Conservation (phyloP, 2,888 invertebrate genomes). For the Plutella xylostella region DNA sequence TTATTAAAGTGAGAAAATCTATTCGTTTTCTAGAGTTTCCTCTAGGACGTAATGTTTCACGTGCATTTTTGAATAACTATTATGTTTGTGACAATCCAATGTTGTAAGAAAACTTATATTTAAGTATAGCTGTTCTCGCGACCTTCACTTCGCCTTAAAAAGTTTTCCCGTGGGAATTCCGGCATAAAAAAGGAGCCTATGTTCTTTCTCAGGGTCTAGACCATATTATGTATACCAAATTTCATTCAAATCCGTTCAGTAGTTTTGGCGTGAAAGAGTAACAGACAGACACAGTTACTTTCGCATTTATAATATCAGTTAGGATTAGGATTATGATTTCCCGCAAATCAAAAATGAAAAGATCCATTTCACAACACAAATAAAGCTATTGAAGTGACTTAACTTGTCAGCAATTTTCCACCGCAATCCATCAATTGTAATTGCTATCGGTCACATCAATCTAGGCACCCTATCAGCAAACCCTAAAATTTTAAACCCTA, state of each 20-base stretch:
- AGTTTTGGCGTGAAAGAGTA: too few relatives aligned
- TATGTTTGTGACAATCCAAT: neutral
- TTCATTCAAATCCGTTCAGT: too few relatives aligned
- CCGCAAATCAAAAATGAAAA: too few relatives aligned
- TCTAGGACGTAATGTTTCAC: neutral
- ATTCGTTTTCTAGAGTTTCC: slow-evolving; percentile 20
- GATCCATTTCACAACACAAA: too few relatives aligned
- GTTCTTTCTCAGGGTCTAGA: neutral
- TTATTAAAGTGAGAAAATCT: slow-evolving; percentile 41
- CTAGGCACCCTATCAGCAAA: neutral
- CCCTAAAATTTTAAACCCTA: neutral
- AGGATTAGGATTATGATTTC: neutral
- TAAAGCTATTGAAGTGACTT: neutral
- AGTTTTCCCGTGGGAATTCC: neutral
- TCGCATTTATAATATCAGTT: too few relatives aligned
- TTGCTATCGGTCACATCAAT: neutral
- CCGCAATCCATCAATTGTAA: neutral
- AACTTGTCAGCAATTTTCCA: neutral
- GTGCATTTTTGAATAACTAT: neutral
- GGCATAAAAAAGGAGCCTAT: neutral
- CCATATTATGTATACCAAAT: too few relatives aligned
- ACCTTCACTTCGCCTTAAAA: too few relatives aligned
- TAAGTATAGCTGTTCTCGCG: too few relatives aligned
- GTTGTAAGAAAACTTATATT: neutral
- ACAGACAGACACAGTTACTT: too few relatives aligned